phyloP scores from a whole-genome alignment of 2,113 vertebrate genomes.

The Melanocharis versteri region DNA sequence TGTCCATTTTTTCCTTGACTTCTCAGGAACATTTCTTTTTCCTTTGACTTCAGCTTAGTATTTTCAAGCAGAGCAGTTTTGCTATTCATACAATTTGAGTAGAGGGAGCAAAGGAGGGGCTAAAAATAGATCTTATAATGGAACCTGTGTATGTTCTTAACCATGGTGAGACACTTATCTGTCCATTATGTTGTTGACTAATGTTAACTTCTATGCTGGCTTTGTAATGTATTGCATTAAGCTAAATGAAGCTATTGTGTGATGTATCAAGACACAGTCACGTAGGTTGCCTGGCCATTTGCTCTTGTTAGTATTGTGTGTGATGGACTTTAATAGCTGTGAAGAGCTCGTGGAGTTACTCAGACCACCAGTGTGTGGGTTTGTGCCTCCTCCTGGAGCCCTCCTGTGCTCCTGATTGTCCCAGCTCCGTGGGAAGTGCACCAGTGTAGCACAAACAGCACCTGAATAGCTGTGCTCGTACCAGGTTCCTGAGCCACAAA shows the following conservation, averaged over 20 bases:
- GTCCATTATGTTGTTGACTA: conserved; percentile 62
- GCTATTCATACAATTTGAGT: not conserved
- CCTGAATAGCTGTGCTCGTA: not conserved
- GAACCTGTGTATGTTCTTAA: conserved; percentile 51
- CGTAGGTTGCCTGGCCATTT: conserved; percentile 38
- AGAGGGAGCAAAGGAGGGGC: not conserved
- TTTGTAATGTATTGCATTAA: conserved; percentile 61
- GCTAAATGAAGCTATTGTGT: conserved; percentile 49
- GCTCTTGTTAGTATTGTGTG: conserved; percentile 2
- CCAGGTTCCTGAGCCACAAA: not conserved
- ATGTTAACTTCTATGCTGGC: conserved; percentile 52
- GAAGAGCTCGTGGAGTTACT: not conserved
- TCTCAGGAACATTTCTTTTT: not conserved
- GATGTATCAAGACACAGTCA: conserved; percentile 38
- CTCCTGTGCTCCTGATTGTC: not conserved
- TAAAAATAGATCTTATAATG: conserved; percentile 52
- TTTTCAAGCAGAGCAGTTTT: conserved; percentile 28
- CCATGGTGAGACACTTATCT: conserved; percentile 40
- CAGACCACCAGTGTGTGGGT: not conserved
- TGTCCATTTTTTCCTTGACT: not conserved
- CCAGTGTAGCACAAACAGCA: not conserved
- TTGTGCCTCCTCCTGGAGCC: not conserved
- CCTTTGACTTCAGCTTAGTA: not conserved
- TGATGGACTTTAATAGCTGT: conserved; percentile 47
- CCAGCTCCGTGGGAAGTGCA: not conserved